phyloP scores from a whole-genome alignment of 2,888 invertebrate species.

The Graphium colonna region DNA sequence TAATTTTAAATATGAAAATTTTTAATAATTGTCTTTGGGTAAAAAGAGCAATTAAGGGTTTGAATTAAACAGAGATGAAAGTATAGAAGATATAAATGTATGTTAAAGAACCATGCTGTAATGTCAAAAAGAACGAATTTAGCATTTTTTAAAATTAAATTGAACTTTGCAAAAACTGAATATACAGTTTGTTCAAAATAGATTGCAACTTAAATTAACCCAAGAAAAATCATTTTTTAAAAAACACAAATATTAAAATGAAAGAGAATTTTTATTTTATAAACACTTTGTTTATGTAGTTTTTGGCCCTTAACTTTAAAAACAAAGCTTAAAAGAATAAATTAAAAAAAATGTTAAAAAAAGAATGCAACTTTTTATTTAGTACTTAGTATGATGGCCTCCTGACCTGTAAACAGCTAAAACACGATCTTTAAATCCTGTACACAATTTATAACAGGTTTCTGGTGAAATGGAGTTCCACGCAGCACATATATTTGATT shows the following conservation, averaged over 20 bases:
- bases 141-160: no score
- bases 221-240: neutral
- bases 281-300: neutral
- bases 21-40: no score
- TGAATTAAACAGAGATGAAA: no score
- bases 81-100: no score
- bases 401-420: neutral
- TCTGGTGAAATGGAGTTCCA: no score
- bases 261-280: neutral
- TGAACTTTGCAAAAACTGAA: no score
- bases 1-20: no score
- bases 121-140: no score
- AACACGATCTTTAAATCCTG: neutral
- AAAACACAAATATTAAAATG: neutral
- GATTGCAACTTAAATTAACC: neutral
- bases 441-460: no score
- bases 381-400: neutral
- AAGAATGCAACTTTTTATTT: neutral
- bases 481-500: no score
- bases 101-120: no score
- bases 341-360: neutral
- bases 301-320: neutral
- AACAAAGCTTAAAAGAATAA: neutral
- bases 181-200: neutral
- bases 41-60: no score